Base-by-base conservation (phyloP, 2,113 vertebrate species). In the Eonycteris spelaea region DNA sequence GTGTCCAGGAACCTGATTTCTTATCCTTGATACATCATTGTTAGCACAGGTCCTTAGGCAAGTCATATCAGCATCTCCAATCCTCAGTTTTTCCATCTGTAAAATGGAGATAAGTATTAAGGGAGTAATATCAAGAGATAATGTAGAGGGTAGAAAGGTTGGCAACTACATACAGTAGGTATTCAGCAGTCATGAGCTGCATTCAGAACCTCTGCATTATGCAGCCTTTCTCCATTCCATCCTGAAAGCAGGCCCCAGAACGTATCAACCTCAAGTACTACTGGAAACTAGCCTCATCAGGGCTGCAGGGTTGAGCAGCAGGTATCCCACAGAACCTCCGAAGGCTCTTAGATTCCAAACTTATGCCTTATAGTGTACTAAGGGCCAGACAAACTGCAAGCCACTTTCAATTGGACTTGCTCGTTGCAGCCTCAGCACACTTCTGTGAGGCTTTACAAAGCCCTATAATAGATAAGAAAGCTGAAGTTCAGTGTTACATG, bases 1-100 rank as follows among this genome's bases (percentile, higher is more conserved):
- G 38, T 84, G 48, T 67, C 85, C 77, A 89, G 7, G 13, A 74
- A 95, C 12, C 14, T 63, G 59, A 87, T 15, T 91, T 93, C 55
- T 57, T 61, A 86, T 14, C 15, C 13, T 63, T 5, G 18, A 40
- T 71, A 22, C 13, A 35, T n/a, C 57, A 2, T 26, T 15, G 74
- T 16, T 79, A 68, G 51, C 4, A 2, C 10, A 35, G 22, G 38
- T 59, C 48, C 59, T 79, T 28, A 75, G 19, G 48, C 40, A 93
- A 92, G 26, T 6, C 7, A 8, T 1, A 2, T 16, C 10, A 6
- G 57, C 21, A 45, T 89, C 77, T 88, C 77, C 3, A 33, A 43
- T 24, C 40, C 53, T 95, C 68, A 35, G 45, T 65, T 78, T 87
- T 75, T 9, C 53, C 71, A 30, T 51, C n/a, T 30, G 40, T 68